A percentile compares a stretch with the other conserved stretches of the same genome.
Evolutionary conservation across 2,113 vertebrate genomes (phyloP).

Genomic region (Hydrochoerus hydrochaeris): DNA sequence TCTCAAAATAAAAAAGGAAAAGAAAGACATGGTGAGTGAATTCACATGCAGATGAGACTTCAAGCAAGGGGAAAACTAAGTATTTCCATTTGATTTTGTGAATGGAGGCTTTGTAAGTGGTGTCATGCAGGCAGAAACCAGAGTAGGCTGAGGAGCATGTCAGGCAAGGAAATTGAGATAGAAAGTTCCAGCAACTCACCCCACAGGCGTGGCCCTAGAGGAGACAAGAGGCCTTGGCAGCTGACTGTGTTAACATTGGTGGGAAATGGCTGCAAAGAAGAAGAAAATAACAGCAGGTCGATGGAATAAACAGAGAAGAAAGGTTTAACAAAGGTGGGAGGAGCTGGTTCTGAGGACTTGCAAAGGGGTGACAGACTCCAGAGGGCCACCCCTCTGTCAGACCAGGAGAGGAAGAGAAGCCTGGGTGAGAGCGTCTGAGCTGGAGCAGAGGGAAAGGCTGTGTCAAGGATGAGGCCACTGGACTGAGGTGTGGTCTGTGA

Average conservation of each 20-base stretch:
- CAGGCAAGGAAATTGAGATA: neutral
- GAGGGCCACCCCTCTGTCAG: neutral
- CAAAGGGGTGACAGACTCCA: neutral
- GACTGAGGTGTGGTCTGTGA: too few relatives aligned
- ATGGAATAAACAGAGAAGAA: neutral
- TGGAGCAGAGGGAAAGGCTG: neutral
- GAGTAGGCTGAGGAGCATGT: neutral
- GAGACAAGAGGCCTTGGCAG: neutral
- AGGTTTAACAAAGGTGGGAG: neutral
- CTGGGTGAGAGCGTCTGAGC: neutral
- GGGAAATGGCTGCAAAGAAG: neutral
- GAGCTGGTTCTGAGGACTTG: neutral
- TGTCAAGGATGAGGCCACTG: neutral
- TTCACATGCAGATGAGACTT: neutral
- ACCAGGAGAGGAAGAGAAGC: neutral
- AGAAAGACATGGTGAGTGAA: neutral
- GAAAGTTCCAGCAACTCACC: neutral
- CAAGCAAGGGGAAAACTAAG: neutral
- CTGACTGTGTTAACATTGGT: neutral
- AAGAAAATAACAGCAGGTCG: neutral
- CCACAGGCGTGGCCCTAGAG: neutral
- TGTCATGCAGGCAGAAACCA: neutral
- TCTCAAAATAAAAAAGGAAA: neutral
- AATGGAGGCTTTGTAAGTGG: neutral
- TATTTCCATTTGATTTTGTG: neutral